Evolutionary conservation across 2,888 invertebrate species (phyloP).

Genomic region (Blomia tropicalis): DNA sequence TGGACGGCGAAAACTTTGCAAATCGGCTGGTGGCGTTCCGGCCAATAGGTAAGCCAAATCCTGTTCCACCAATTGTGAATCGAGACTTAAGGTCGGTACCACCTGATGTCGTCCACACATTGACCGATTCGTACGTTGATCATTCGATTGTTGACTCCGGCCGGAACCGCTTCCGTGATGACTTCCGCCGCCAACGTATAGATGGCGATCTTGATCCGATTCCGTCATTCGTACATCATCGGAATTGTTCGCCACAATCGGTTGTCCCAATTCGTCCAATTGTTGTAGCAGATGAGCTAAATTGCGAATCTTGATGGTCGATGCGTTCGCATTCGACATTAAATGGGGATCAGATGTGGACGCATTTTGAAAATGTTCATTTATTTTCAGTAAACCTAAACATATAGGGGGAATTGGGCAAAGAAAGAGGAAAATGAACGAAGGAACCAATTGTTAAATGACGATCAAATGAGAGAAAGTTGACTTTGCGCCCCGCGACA

Average conservation of each 20-base stretch:
- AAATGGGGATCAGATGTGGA: background rate
- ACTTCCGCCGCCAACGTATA: slow-evolving; percentile 18
- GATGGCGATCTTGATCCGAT: slow-evolving; percentile 71
- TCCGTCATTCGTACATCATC: slow-evolving; percentile 73
- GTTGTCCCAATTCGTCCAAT: slow-evolving; percentile 31
- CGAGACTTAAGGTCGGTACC: background rate
- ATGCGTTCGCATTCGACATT: background rate
- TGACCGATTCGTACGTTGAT: background rate
- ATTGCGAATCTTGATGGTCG: slow-evolving; percentile 60
- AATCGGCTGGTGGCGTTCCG: background rate
- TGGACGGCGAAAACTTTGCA: background rate
- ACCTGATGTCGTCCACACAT: background rate
- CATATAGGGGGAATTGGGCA: too few relatives aligned
- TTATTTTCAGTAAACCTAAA: slow-evolving; percentile 12
- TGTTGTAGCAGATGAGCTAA: slow-evolving; percentile 68
- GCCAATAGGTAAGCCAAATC: slow-evolving; percentile 21
- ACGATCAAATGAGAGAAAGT: background rate
- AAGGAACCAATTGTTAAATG: too few relatives aligned
- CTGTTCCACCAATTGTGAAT: slow-evolving; percentile 20
- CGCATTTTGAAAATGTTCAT: background rate
- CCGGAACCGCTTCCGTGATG: slow-evolving; percentile 36
- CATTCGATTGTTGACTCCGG: slow-evolving; percentile 39
- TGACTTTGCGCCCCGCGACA: background rate
- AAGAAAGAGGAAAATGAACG: background rate
- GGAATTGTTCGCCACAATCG: slow-evolving; percentile 68